Conservation (phyloP, 1,140 invertebrate species). For the Mylabris phalerata region DNA sequence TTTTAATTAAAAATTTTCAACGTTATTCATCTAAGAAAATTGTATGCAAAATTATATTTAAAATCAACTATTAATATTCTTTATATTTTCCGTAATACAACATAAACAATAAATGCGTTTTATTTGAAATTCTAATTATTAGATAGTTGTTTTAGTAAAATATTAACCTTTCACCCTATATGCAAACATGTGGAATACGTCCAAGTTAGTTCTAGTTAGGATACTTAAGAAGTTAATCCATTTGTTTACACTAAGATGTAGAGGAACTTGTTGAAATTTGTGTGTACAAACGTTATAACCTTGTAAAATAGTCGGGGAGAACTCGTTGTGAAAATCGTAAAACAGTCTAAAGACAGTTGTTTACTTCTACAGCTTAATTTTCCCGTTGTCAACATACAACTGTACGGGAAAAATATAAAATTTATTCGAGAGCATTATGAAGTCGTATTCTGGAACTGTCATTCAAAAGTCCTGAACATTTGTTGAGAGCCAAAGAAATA, state of each 20-base stretch:
- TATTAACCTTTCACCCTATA: conserved; percentile 3
- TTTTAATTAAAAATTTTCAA: background rate
- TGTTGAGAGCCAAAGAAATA: too few relatives aligned
- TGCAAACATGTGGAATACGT: conserved; percentile 11
- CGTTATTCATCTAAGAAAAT: background rate
- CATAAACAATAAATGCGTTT: background rate
- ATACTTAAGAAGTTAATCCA: conserved; percentile 15
- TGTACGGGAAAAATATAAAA: too few relatives aligned
- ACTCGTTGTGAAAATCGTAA: background rate
- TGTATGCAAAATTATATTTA: background rate
- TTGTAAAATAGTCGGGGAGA: background rate
- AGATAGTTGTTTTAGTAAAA: conserved; percentile 7
- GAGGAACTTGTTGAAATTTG: conserved; percentile 12
- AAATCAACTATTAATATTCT: background rate
- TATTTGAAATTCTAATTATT: too few relatives aligned
- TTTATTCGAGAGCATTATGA: too few relatives aligned
- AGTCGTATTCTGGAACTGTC: too few relatives aligned
- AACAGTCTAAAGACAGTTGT: too few relatives aligned
- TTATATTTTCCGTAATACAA: background rate
- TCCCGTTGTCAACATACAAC: too few relatives aligned
- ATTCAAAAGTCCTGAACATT: too few relatives aligned
- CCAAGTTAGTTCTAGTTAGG: conserved; percentile 3
- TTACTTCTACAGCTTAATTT: too few relatives aligned
- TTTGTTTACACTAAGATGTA: conserved; percentile 13
- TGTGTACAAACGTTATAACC: conserved; percentile 8